Conservation (phyloP, 2,888 invertebrate species). For the Lasioglossum oenotherae region DNA sequence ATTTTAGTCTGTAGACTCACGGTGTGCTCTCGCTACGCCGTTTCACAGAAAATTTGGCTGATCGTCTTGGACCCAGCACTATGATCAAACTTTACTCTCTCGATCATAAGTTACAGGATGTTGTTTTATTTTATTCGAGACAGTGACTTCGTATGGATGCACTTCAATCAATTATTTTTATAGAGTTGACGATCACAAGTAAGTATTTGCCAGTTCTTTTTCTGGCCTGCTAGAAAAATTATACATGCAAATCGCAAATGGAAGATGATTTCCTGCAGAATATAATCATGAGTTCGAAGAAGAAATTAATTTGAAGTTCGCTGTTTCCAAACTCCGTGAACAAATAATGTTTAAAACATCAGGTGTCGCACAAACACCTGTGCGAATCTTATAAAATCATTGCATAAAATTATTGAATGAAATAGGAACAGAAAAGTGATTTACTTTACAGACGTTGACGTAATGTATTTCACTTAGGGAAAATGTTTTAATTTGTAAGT, state of each 20-base stretch:
- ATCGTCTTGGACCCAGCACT: background rate
- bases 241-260: background rate
- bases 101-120: background rate
- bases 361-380: background rate
- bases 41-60: background rate
- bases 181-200: background rate
- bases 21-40: slow-evolving; percentile 70
- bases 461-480: background rate
- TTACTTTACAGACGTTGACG: background rate
- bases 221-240: background rate
- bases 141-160: background rate
- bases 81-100: background rate
- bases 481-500: background rate
- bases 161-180: background rate
- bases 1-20: slow-evolving; percentile 66
- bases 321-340: background rate
- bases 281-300: background rate
- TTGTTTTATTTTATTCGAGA: background rate
- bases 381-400: background rate
- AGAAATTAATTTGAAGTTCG: background rate
- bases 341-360: slow-evolving; percentile 5
- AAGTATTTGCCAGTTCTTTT: no score
- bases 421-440: background rate
- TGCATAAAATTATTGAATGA: background rate
- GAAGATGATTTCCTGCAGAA: background rate